These are phyloP conservation scores for Palythoa caribaeorum DNA, from an alignment of 92 coral and sea anemone genomes.

Conservation along the genomic window DNA sequence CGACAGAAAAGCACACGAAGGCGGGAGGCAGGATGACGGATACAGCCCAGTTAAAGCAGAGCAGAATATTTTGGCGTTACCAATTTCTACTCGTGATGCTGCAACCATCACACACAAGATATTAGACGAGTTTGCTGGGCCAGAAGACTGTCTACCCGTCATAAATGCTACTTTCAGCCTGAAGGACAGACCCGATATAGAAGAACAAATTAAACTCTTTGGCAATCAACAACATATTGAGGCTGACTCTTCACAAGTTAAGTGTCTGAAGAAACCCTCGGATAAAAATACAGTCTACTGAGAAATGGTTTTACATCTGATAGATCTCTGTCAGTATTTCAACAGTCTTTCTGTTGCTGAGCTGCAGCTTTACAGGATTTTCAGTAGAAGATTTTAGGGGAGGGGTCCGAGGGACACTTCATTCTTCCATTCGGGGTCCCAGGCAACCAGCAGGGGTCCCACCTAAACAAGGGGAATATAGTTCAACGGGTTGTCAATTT, in stretches of 20 bases:
- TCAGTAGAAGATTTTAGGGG: too few species aligned
- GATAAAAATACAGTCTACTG: neutral
- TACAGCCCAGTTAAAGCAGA: neutral
- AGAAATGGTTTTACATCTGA: neutral
- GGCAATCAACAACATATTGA: conserved; percentile 30
- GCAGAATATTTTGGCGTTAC: neutral
- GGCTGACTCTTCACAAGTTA: neutral
- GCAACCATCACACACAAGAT: neutral
- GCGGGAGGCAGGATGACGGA: neutral
- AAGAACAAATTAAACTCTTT: conserved; percentile 22
- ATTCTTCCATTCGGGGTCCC: too few species aligned
- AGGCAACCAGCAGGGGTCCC: too few species aligned
- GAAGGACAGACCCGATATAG: conserved; percentile 32
- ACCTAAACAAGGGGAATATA: too few species aligned
- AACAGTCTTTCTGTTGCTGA: neutral
- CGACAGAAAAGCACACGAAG: neutral
- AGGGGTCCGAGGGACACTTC: too few species aligned
- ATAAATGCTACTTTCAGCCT: conserved; percentile 36
- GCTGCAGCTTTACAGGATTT: neutral
- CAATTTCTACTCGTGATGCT: neutral
- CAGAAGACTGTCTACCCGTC: conserved; percentile 13
- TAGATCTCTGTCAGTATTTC: neutral
- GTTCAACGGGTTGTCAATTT: too few species aligned
- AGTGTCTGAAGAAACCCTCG: neutral
- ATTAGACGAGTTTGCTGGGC: conserved; percentile 34